Conservation (phyloP, 2,888 invertebrate genomes). For the Vannuccia rotundouncinata region DNA sequence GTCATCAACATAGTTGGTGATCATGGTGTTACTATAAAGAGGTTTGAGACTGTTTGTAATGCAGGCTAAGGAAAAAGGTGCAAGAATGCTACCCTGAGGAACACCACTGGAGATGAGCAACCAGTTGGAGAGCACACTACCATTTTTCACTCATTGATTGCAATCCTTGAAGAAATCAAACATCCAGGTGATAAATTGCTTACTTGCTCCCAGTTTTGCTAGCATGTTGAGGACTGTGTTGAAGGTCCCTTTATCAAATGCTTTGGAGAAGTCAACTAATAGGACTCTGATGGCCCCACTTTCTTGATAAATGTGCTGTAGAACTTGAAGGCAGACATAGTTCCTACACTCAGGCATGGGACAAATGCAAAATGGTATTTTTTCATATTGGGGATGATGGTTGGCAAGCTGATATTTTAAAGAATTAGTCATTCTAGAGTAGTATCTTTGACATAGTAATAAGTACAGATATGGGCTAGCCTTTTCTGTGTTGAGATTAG, state of each 20-base stretch:
- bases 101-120: not conserved
- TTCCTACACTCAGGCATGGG: not conserved
- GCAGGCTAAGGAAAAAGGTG: not conserved
- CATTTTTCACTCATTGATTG: not conserved
- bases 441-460: no score
- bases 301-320: not conserved
- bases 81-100: not conserved
- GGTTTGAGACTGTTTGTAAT: not conserved
- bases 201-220: constrained; percentile 6
- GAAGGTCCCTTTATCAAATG: not conserved
- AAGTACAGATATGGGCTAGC: no score
- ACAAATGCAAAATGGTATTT: constrained; percentile 19
- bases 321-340: not conserved
- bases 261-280: constrained; percentile 12
- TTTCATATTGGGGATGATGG: constrained; percentile 24
- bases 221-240: constrained; percentile 21
- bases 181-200: not conserved
- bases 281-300: not conserved
- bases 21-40: not conserved
- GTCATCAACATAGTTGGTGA: not conserved
- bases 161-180: no score
- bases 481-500: not conserved
- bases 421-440: no score
- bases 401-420: no score
- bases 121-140: not conserved